Evolutionary conservation across 2,888 invertebrate species (phyloP).

Genomic region (Malthinus flaveolus): DNA sequence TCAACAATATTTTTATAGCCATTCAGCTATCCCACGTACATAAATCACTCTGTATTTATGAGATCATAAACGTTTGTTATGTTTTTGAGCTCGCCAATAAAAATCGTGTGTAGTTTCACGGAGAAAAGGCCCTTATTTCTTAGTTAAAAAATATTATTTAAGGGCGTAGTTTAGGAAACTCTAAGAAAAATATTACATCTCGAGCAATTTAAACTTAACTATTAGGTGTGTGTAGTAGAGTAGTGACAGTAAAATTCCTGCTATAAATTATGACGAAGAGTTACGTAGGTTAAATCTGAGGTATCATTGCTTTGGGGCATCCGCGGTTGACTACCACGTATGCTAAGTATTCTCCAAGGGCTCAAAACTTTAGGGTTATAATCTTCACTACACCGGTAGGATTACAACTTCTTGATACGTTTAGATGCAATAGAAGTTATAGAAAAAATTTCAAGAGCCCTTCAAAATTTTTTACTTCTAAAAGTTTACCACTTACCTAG

Average conservation of each 20-base stretch:
- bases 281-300: constrained; percentile 27
- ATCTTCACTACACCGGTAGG: constrained; percentile 36
- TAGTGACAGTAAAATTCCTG: constrained; percentile 22
- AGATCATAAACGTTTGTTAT: too few species aligned
- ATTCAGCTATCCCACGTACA: too few species aligned
- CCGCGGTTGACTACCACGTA: constrained; percentile 38
- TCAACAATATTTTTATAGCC: too few species aligned
- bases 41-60: too few species aligned
- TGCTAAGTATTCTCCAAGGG: constrained; percentile 41
- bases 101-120: too few species aligned
- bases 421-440: constrained; percentile 37
- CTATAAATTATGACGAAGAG: constrained; percentile 28
- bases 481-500: too few species aligned
- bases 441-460: not conserved
- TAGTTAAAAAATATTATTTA: too few species aligned
- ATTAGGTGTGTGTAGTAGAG: not conserved
- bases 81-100: too few species aligned
- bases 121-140: too few species aligned
- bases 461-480: too few species aligned
- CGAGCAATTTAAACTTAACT: not conserved
- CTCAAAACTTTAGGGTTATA: constrained; percentile 40
- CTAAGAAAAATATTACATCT: not conserved
- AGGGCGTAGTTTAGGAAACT: too few species aligned
- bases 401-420: constrained; percentile 38
- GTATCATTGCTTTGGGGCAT: constrained; percentile 36